Percentiles rank a stretch among this genome's conserved stretches.
These are phyloP conservation scores for Agapostemon virescens DNA, from an alignment of 2,888 invertebrate species.

Conservation along the genomic window DNA sequence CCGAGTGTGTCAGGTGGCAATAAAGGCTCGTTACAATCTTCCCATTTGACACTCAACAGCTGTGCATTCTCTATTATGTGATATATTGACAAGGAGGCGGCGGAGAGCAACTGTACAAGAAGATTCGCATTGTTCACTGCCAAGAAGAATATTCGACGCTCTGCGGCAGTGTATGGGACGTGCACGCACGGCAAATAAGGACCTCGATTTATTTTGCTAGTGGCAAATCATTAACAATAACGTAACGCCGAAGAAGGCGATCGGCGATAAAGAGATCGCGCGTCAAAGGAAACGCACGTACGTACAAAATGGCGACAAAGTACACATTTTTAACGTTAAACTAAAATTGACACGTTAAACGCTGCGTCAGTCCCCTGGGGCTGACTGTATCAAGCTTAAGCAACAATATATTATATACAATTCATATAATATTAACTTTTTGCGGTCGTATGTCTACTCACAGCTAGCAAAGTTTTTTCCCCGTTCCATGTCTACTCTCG, in stretches of 20 bases:
- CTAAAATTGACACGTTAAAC: too few species aligned
- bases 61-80: slow-evolving; percentile 50
- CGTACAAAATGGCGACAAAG: too few species aligned
- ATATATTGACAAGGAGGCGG: slow-evolving; percentile 21
- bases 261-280: too few species aligned
- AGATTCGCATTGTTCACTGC: slow-evolving; percentile 20
- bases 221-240: not conserved
- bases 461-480: too few species aligned
- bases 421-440: too few species aligned
- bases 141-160: slow-evolving; percentile 2
- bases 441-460: too few species aligned
- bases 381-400: too few species aligned
- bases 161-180: not conserved
- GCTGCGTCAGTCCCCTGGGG: too few species aligned
- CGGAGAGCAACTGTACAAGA: not conserved
- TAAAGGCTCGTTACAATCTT: slow-evolving; percentile 55
- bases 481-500: too few species aligned
- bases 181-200: not conserved
- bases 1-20: slow-evolving; percentile 54
- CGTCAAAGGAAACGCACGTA: too few species aligned
- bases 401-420: too few species aligned
- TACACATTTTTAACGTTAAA: too few species aligned
- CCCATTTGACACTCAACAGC: slow-evolving; percentile 51
- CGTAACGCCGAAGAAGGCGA: not conserved
- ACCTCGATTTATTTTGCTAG: not conserved